A percentile compares a stretch with the other conserved stretches of the same genome.
Evolutionary conservation across 1,140 invertebrate species (phyloP).

Genomic region (Dermatophagoides farinae): DNA sequence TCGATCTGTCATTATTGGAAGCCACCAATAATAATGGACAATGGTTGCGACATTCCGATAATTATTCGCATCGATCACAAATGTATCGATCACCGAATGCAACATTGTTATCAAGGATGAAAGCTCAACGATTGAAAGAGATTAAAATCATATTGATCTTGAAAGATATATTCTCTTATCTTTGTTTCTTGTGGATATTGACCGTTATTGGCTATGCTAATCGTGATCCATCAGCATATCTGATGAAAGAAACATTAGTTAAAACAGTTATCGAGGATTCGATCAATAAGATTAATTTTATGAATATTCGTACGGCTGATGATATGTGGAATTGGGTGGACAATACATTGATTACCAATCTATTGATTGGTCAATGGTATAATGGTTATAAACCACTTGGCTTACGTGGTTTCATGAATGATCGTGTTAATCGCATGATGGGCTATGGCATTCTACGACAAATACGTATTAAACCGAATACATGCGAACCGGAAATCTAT

Average conservation of each 20-base stretch:
- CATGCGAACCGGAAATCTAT: conserved; percentile 19
- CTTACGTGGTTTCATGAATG: conserved; percentile 32
- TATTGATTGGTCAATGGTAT: conserved; percentile 31
- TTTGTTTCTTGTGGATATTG: conserved; percentile 32
- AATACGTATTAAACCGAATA: conserved; percentile 24
- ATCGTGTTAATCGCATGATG: conserved; percentile 32
- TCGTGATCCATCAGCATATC: conserved; percentile 26
- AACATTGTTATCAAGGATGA: conserved; percentile 25
- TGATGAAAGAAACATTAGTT: conserved; percentile 28
- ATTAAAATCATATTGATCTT: conserved; percentile 30
- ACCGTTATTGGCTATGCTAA: conserved; percentile 30
- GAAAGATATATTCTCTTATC: conserved; percentile 30
- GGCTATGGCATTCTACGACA: conserved; percentile 34
- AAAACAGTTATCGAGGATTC: conserved; percentile 26
- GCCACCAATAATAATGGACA: conserved; percentile 19
- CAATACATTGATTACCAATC: conserved; percentile 26
- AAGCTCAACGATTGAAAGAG: conserved; percentile 28
- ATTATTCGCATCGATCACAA: neutral
- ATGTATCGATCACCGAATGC: conserved; percentile 24
- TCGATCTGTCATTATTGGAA: conserved; percentile 20
- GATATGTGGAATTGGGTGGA: conserved; percentile 30
- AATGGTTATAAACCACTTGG: conserved; percentile 30
- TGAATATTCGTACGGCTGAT: conserved; percentile 9
- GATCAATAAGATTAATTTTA: conserved; percentile 9
- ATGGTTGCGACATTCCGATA: conserved; percentile 17